Conservation (phyloP, 2,888 invertebrate species). For the Drosophila niveifrons region DNA sequence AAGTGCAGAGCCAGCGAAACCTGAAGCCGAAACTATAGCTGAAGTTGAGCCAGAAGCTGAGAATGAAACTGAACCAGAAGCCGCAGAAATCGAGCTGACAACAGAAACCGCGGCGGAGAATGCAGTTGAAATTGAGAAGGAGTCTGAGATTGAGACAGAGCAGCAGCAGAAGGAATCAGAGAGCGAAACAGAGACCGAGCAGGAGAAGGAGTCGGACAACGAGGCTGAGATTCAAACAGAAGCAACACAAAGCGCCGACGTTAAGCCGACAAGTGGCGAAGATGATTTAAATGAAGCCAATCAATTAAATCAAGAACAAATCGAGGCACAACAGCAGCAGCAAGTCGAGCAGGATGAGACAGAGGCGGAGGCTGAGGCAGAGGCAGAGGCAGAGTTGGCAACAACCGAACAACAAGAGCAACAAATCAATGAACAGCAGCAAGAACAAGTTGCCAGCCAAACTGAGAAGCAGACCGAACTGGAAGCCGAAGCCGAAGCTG, state of each 20-base stretch:
- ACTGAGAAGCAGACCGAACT: not conserved
- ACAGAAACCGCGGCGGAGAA: constrained; percentile 38
- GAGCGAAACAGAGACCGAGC: constrained; percentile 30
- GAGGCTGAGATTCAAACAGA: constrained; percentile 19
- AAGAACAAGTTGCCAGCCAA: constrained; percentile 31
- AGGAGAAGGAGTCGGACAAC: constrained; percentile 18
- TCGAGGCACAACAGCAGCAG: constrained; percentile 37
- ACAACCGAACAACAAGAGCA: constrained; percentile 25
- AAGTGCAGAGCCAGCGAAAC: constrained; percentile 27
- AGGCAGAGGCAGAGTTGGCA: constrained; percentile 14
- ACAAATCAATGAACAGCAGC: constrained; percentile 37
- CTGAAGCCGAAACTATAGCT: constrained; percentile 13
- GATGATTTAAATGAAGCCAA: constrained; percentile 79
- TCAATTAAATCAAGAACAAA: constrained; percentile 71
- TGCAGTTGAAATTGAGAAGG: constrained; percentile 46
- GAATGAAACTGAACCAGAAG: constrained; percentile 14
- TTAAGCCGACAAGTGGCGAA: constrained; percentile 76
- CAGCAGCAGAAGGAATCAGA: constrained; percentile 20
- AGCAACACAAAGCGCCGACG: constrained; percentile 74
- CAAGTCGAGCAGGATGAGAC: constrained; percentile 15
- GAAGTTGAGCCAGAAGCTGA: constrained; percentile 31
- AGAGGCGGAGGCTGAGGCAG: constrained; percentile 14
- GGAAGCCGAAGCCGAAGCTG: constrained; percentile 19
- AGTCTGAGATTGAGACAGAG: constrained; percentile 11
- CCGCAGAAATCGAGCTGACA: constrained; percentile 28